Percentiles rank a stretch among this genome's conserved stretches.
These are phyloP conservation scores for Misgurnus anguillicaudatus DNA, from an alignment of 2,113 vertebrate species.

Conservation along the genomic window DNA sequence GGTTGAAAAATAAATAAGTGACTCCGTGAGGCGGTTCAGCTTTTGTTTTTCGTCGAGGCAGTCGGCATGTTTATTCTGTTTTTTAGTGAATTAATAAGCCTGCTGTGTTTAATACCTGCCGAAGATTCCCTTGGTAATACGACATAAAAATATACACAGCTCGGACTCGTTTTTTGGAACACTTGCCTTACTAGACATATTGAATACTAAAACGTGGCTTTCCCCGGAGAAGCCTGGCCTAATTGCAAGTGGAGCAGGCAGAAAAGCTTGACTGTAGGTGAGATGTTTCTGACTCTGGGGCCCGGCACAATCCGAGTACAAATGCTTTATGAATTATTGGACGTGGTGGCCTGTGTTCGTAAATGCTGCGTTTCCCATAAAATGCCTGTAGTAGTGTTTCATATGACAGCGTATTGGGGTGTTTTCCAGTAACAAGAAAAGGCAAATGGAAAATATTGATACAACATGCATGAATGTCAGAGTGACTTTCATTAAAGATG, in stretches of 20 bases:
- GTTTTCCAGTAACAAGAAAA: constrained; percentile 57
- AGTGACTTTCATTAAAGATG: not conserved
- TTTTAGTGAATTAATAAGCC: constrained; percentile 49
- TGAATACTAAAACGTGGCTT: constrained; percentile 44
- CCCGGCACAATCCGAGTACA: constrained; percentile 40
- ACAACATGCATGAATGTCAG: constrained; percentile 70
- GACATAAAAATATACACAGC: constrained; percentile 57
- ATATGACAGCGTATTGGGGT: constrained; percentile 66
- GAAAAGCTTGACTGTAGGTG: constrained; percentile 44
- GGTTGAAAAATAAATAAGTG: constrained; percentile 53
- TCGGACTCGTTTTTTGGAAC: constrained; percentile 35
- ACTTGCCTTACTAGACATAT: constrained; percentile 34
- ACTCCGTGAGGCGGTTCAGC: constrained; percentile 36
- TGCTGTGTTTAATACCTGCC: constrained; percentile 46
- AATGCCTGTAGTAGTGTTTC: constrained; percentile 73
- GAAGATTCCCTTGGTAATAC: constrained; percentile 36
- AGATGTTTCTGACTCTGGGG: constrained; percentile 44
- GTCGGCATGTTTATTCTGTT: constrained; percentile 49
- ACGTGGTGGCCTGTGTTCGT: constrained; percentile 68
- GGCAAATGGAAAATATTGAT: constrained; percentile 75
- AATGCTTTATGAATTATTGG: constrained; percentile 69
- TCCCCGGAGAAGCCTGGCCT: constrained; percentile 56
- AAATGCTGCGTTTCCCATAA: constrained; percentile 76
- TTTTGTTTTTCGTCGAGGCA: constrained; percentile 37
- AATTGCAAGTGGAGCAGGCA: constrained; percentile 57